Percentiles rank a stretch among this genome's conserved stretches.
phyloP scores from a whole-genome alignment of 2,113 vertebrate species.

The Accipiter cooperii region DNA sequence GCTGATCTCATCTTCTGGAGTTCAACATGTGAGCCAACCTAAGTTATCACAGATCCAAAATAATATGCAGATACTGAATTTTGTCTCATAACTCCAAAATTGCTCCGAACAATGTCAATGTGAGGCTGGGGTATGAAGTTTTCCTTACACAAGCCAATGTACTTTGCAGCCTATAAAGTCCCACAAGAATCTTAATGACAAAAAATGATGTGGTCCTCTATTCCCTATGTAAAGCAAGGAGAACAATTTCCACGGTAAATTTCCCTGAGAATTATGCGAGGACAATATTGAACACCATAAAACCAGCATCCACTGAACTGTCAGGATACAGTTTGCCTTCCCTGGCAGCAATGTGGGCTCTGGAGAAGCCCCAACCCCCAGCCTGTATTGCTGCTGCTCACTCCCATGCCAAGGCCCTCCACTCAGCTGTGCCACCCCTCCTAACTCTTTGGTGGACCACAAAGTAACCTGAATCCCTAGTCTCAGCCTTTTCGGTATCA shows the following conservation, averaged over 20 bases:
- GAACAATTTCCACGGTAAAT: not conserved
- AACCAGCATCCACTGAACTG: not conserved
- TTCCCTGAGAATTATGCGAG: accelerated
- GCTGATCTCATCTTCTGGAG: not conserved
- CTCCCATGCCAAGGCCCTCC: not conserved
- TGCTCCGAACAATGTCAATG: not conserved
- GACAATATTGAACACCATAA: not conserved
- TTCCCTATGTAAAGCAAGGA: not conserved
- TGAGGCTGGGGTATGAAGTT: not conserved
- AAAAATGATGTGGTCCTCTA: not conserved
- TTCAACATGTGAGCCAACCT: not conserved
- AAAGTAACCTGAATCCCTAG: not conserved
- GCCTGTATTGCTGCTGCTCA: not conserved
- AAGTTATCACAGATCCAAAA: not conserved
- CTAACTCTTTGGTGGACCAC: not conserved
- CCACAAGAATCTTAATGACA: not conserved
- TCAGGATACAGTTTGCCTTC: not conserved
- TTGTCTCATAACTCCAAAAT: not conserved
- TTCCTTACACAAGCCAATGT: not conserved
- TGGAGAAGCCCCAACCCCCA: not conserved
- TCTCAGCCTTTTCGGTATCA: not conserved
- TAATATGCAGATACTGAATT: not conserved
- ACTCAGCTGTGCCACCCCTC: not conserved
- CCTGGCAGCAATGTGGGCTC: not conserved
- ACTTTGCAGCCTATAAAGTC: not conserved